Evolutionary conservation across 1,140 invertebrate species (phyloP), one percentile per base, ranked within the genome.

Genomic region (Lordiphosa mommai): DNA sequence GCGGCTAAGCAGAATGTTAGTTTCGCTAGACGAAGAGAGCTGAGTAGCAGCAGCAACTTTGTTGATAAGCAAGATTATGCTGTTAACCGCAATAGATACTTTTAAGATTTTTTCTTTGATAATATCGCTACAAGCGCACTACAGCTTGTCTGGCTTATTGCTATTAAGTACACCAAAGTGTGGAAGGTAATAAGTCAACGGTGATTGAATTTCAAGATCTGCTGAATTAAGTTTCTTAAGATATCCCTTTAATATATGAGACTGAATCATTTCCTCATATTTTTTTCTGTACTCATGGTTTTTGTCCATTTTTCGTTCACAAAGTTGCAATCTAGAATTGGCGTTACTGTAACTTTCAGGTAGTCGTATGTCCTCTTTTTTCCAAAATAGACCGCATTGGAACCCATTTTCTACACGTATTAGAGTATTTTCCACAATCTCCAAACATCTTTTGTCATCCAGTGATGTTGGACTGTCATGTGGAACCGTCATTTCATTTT

Each of bases 91-190:
- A n/a, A n/a, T n/a, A n/a, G n/a, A n/a, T n/a, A n/a, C n/a, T n/a
- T n/a, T n/a, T n/a, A n/a, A n/a, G n/a, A n/a, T n/a, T n/a, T n/a
- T n/a, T n/a, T n/a, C n/a, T n/a, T n/a, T n/a, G n/a, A n/a, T n/a
- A n/a, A n/a, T n/a, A n/a, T n/a, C n/a, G n/a, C n/a, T n/a, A n/a
- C n/a, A n/a, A n/a, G n/a, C n/a, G n/a, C n/a, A n/a, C n/a, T n/a
- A n/a, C n/a, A n/a, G n/a, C 23, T 60, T 60, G 23, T 53, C 50
- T 12, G 59, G 59, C 13, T 61, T 61, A 16, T 61, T 56, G 9
- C 1, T 12, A 43, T 61, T 56, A 10, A 36, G 6, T 34, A 50
- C 46, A 3, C 59, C 51, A 32, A 61, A 61, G 33, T 61, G 59
- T 16, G 47, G 47, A 3, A 59, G 20, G 32, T 51, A 51, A 30